Percentiles rank a stretch among this genome's conserved stretches.
Conservation (phyloP, 2,113 vertebrate species). For the Astur gentilis region DNA sequence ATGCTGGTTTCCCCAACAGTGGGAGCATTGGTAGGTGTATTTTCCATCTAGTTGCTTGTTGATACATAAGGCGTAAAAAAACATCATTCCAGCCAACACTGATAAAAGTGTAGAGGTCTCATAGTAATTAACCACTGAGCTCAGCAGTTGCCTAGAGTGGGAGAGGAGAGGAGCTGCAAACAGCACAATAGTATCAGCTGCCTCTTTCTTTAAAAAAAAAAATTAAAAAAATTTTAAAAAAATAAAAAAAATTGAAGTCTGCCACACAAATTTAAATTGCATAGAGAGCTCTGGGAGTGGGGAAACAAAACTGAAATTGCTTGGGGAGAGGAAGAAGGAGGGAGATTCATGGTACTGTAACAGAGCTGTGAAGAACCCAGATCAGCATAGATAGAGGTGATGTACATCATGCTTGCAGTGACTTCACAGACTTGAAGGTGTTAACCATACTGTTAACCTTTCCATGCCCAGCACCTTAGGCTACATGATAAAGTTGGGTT, state of each 20-base stretch:
- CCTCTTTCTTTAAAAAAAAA: not conserved
- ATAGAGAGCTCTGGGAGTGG: not conserved
- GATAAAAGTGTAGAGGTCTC: not conserved
- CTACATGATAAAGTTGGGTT: not conserved
- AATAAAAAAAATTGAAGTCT: not conserved
- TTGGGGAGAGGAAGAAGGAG: not conserved
- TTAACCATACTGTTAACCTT: not conserved
- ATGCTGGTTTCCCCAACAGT: not conserved
- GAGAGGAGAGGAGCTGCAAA: not conserved
- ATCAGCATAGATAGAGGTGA: not conserved
- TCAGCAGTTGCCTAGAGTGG: slow-evolving; percentile 9
- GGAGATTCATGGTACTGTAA: not conserved
- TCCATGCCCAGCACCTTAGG: not conserved
- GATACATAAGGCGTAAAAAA: not conserved
- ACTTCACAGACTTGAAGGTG: not conserved
- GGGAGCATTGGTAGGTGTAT: not conserved
- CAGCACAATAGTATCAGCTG: not conserved
- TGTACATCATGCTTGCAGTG: not conserved
- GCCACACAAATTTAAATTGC: not conserved
- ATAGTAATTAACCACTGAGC: not conserved
- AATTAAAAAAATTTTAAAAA: not conserved
- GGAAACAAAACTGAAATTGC: not conserved
- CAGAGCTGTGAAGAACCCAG: not conserved
- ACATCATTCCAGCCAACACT: not conserved
- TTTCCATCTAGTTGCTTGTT: not conserved